phyloP scores from a whole-genome alignment of 1,140 invertebrate species.

The Triops longicaudatus region DNA sequence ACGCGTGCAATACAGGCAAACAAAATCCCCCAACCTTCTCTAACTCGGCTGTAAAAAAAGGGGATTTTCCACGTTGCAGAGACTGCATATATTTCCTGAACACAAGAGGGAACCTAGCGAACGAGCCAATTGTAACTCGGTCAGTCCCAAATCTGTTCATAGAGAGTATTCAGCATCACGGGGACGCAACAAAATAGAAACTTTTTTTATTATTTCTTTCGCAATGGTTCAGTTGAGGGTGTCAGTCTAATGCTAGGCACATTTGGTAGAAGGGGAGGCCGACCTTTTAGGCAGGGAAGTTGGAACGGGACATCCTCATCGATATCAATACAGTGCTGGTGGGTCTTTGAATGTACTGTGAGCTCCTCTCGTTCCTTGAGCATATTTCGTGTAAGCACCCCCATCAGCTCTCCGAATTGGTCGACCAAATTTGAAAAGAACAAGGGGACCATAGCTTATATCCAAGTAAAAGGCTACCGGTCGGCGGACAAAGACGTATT shows the following conservation, averaged over 20 bases:
- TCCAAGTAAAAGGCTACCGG: background rate
- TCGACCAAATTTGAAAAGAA: constrained; percentile 8
- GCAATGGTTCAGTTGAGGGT: background rate
- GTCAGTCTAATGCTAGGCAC: background rate
- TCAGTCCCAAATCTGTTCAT: background rate
- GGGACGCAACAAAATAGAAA: background rate
- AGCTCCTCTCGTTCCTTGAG: constrained; percentile 8
- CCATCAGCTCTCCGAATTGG: constrained; percentile 1
- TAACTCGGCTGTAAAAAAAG: background rate
- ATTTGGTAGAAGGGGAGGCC: too few relatives aligned
- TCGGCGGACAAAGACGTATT: background rate
- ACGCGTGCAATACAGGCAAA: constrained; percentile 1
- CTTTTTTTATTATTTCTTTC: background rate
- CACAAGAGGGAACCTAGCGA: background rate
- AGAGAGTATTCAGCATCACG: background rate
- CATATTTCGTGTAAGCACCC: constrained; percentile 11
- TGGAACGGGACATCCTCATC: constrained; percentile 4
- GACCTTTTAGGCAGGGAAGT: background rate
- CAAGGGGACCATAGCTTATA: background rate
- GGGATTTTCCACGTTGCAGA: background rate
- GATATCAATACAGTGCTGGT: background rate
- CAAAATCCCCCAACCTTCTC: background rate
- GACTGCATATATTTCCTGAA: background rate
- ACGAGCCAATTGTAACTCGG: background rate
- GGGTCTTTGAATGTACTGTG: background rate